These are phyloP conservation scores for Drosophila greeni DNA, from an alignment of 2,888 invertebrate species.

Conservation along the genomic window DNA sequence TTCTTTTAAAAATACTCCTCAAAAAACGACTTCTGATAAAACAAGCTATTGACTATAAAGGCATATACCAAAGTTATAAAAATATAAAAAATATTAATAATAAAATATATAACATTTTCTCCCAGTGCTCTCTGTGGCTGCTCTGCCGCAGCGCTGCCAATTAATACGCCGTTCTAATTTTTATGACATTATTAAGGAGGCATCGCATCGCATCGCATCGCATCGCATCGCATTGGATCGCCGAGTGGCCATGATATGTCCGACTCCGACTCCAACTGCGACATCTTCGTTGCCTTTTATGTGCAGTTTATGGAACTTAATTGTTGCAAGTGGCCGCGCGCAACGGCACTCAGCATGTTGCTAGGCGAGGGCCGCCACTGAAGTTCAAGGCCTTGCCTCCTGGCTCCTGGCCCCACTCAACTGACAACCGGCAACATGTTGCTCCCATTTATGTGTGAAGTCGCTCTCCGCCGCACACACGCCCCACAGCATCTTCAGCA, in stretches of 20 bases:
- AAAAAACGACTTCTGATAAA: not conserved
- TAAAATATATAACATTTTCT: not conserved
- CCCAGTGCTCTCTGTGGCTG: conserved; percentile 10
- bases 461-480: conserved; percentile 37
- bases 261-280: conserved; percentile 42
- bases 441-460: conserved; percentile 73
- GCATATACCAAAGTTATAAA: not conserved
- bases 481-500: conserved; percentile 1
- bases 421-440: conserved; percentile 62
- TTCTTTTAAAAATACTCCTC: too few relatives aligned
- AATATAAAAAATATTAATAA: not conserved
- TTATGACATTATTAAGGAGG: conserved; percentile 73
- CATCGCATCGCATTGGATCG: conserved; percentile 27
- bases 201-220: conserved; percentile 50
- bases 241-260: conserved; percentile 36
- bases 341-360: conserved; percentile 56
- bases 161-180: conserved; percentile 74
- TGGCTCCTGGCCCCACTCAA: not conserved
- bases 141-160: conserved; percentile 56
- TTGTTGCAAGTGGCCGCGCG: conserved; percentile 54
- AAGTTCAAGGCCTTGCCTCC: conserved; percentile 30
- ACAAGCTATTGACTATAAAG: not conserved
- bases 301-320: conserved; percentile 71
- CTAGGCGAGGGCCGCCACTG: conserved; percentile 44
- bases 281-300: conserved; percentile 69